Evolutionary conservation across 2,797 vertebrate species (phyloP).

Genomic region (Ctenochaetus hawaiiensis): DNA sequence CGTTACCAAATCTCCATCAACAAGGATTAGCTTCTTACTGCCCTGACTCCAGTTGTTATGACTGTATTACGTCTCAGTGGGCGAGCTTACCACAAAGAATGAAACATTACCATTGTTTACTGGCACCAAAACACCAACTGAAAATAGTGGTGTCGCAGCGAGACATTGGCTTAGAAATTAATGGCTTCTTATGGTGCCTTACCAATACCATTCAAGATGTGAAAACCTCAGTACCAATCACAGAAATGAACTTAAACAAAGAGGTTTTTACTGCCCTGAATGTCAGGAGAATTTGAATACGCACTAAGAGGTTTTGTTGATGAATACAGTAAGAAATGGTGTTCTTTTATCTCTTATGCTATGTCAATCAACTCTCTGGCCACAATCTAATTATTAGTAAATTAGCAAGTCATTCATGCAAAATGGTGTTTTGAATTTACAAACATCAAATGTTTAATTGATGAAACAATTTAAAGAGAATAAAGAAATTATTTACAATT

Average conservation of each 20-base stretch:
- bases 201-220: not conserved
- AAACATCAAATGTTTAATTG: too few species aligned
- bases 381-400: not conserved
- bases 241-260: not conserved
- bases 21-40: conserved; percentile 72
- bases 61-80: conserved; percentile 33
- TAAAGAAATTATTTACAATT: too few species aligned
- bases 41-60: conserved; percentile 64
- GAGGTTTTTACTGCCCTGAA: not conserved
- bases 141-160: conserved; percentile 7
- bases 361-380: not conserved
- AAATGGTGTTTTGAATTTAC: too few species aligned
- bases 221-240: not conserved
- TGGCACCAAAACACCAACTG: conserved; percentile 24
- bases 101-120: conserved; percentile 21
- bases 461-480: too few species aligned
- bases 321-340: not conserved
- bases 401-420: not conserved
- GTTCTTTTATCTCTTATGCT: not conserved
- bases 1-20: conserved; percentile 68
- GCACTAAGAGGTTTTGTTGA: not conserved
- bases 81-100: conserved; percentile 15
- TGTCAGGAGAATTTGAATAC: not conserved
- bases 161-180: conserved; percentile 2
- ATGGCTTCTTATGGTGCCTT: not conserved